Conservation (phyloP, 2,113 vertebrate genomes). For the Alexandromys fortis region DNA sequence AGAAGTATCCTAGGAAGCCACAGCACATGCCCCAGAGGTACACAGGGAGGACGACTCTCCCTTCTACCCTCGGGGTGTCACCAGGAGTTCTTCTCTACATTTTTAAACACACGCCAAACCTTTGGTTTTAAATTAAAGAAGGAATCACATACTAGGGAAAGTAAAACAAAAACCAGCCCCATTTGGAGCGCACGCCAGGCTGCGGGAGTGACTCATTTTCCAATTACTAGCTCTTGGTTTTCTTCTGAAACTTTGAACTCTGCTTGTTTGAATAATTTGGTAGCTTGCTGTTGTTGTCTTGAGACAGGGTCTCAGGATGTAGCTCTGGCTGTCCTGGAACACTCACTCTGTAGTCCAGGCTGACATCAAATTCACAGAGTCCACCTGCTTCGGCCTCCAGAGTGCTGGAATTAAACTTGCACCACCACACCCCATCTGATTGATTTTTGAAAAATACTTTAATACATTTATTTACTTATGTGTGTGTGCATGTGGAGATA, state of each 20-base stretch:
- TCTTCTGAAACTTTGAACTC: not conserved
- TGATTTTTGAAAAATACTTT: not conserved
- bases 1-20: not conserved
- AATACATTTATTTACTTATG: not conserved
- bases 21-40: not conserved
- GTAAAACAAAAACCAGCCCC: not conserved
- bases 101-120: not conserved
- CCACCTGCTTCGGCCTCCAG: not conserved
- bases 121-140: slow-evolving; percentile 29
- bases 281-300: not conserved
- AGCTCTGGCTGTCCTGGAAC: not conserved
- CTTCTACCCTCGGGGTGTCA: not conserved
- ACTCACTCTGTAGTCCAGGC: not conserved
- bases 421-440: not conserved
- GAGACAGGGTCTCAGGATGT: not conserved
- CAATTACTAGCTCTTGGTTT: not conserved
- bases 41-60: not conserved
- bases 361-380: not conserved
- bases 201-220: not conserved
- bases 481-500: not conserved
- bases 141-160: not conserved
- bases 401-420: no score
- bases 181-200: not conserved
- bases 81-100: not conserved
- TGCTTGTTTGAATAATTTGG: not conserved